Conservation (phyloP, 92 coral and sea anemone species). For the Plumapathes pennacea region DNA sequence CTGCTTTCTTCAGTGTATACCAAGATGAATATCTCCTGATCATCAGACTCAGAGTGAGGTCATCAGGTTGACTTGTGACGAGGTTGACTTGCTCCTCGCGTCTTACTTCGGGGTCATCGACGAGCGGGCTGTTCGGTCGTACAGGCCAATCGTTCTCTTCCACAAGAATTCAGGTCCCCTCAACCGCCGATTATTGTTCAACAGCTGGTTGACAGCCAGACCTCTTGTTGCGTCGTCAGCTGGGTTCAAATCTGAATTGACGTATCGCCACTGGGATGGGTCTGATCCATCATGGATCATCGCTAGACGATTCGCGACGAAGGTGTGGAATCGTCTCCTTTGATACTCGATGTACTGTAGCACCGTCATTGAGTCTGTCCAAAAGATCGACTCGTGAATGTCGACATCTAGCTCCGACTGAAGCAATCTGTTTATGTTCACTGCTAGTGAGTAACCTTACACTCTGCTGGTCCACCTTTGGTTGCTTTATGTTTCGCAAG, state of each 20-base stretch:
- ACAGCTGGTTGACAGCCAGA: slow-evolving; percentile 25
- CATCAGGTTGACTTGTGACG: neutral
- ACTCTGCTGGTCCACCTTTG: too few relatives aligned
- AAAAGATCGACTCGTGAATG: slow-evolving; percentile 1
- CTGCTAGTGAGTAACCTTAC: too few relatives aligned
- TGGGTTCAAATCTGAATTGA: slow-evolving; percentile 37
- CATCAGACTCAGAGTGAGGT: too few relatives aligned
- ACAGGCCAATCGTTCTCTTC: slow-evolving; percentile 44
- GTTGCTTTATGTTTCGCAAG: slow-evolving; percentile 11
- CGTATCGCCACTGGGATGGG: slow-evolving; percentile 37
- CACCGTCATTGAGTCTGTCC: slow-evolving; percentile 39
- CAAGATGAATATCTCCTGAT: too few relatives aligned
- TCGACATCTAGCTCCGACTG: slow-evolving; percentile 22
- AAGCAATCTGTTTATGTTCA: slow-evolving; percentile 17
- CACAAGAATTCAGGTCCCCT: slow-evolving; percentile 42
- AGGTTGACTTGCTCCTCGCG: slow-evolving; percentile 36
- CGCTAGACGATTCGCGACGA: slow-evolving; percentile 51
- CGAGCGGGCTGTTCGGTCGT: slow-evolving; percentile 17
- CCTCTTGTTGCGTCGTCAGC: slow-evolving; percentile 48
- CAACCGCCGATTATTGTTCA: slow-evolving; percentile 38
- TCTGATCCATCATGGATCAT: slow-evolving; percentile 27
- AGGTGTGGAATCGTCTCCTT: slow-evolving; percentile 35
- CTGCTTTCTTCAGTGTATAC: too few relatives aligned
- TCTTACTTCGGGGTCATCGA: slow-evolving; percentile 48
- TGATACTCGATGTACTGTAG: slow-evolving; percentile 41